Percentiles rank a stretch among this genome's conserved stretches.
phyloP scores from a whole-genome alignment of 2,113 vertebrate species.

The Mola mola region DNA sequence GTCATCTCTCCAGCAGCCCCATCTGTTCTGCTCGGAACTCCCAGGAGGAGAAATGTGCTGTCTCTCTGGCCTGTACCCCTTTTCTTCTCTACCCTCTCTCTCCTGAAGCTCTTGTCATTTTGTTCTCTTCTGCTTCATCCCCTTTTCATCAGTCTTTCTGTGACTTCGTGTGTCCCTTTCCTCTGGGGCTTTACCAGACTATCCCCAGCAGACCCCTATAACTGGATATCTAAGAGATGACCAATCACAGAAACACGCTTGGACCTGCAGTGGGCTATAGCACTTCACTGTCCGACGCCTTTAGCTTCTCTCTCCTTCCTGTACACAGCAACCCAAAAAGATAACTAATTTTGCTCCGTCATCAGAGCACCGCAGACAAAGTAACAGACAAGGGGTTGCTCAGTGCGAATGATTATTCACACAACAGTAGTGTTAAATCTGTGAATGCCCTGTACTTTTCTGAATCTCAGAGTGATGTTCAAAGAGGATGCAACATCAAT shows the following conservation, averaged over 20 bases:
- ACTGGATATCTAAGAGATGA: not conserved
- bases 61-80: no score
- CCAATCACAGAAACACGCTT: slow-evolving; percentile 10
- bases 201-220: not conserved
- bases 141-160: slow-evolving; percentile 9
- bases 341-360: slow-evolving; percentile 39
- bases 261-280: no score
- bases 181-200: slow-evolving; percentile 3
- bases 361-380: slow-evolving; percentile 9
- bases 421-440: slow-evolving; percentile 42
- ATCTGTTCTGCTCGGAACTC: not conserved
- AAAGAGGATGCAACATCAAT: not conserved
- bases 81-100: not conserved
- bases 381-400: slow-evolving; percentile 32
- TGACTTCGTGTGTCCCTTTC: slow-evolving; percentile 13
- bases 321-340: no score
- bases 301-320: not conserved
- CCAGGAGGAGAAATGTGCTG: not conserved
- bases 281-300: no score
- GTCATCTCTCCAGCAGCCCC: slow-evolving; percentile 12
- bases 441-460: slow-evolving; percentile 64
- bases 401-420: slow-evolving; percentile 49
- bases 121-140: not conserved
- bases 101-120: not conserved
- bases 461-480: slow-evolving; percentile 52